These are phyloP conservation scores for Xylota sylvarum DNA, from an alignment of 2,888 invertebrate species.

Conservation along the genomic window DNA sequence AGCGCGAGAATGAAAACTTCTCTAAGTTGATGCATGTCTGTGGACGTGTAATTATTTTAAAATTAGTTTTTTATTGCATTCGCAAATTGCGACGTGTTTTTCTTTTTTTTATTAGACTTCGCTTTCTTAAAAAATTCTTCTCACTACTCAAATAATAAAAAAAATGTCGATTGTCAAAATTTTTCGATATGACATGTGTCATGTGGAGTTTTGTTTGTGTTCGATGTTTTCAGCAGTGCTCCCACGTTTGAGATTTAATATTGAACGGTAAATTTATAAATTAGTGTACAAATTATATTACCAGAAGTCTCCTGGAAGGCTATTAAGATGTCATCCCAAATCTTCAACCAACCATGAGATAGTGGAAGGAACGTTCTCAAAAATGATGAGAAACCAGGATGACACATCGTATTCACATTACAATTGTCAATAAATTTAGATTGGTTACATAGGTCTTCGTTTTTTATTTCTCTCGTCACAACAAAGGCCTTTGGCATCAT, in stretches of 20 bases:
- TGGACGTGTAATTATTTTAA: constrained; percentile 6
- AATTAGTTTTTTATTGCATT: constrained; percentile 22
- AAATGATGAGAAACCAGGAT: too few species aligned
- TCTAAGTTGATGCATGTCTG: constrained; percentile 32
- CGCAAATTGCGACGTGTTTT: constrained; percentile 55
- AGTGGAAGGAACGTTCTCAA: too few species aligned
- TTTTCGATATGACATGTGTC: constrained; percentile 25
- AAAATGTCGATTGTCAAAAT: constrained; percentile 33
- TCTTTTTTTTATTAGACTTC: constrained; percentile 14
- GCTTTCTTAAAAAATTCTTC: constrained; percentile 16
- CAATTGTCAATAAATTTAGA: too few species aligned
- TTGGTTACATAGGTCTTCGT: too few species aligned
- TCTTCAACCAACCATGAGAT: too few species aligned
- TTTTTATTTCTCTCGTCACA: too few species aligned
- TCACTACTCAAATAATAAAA: constrained; percentile 42
- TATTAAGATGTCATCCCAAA: too few species aligned
- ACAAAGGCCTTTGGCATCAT: too few species aligned
- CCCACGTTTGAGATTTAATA: neutral
- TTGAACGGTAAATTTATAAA: too few species aligned
- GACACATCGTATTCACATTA: too few species aligned
- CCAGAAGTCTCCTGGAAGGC: too few species aligned
- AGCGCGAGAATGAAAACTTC: constrained; percentile 46
- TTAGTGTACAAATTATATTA: too few species aligned
- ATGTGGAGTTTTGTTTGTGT: neutral
- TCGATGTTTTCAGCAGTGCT: neutral